A percentile compares a stretch with the other conserved stretches of the same genome.
phyloP scores from a whole-genome alignment of 2,797 vertebrate genomes.

The Anguilla marmorata region DNA sequence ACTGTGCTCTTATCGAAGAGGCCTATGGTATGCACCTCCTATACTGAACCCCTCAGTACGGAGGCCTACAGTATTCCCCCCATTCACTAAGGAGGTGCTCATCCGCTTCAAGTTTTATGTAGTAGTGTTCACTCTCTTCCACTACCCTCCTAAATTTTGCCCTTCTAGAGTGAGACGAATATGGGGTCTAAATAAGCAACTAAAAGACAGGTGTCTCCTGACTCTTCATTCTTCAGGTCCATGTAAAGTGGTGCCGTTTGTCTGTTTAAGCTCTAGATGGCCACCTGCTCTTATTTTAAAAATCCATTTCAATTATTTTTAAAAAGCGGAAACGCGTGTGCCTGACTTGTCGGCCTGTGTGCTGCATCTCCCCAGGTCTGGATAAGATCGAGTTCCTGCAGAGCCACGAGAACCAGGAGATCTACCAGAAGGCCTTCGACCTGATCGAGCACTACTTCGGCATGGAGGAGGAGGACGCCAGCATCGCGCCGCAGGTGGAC shows the following conservation, averaged over 20 bases:
- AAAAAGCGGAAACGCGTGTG: neutral
- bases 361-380: constrained; percentile 65
- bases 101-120: neutral
- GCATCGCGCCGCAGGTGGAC: constrained; percentile 85
- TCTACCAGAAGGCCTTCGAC: constrained; percentile 87
- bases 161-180: neutral
- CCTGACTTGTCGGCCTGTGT: neutral
- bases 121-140: neutral
- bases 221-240: neutral
- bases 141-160: neutral
- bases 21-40: constrained; percentile 79
- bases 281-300: neutral
- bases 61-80: neutral
- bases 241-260: neutral
- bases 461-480: constrained; percentile 84
- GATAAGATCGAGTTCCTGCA: constrained; percentile 89
- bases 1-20: constrained; percentile 88
- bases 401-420: constrained; percentile 87
- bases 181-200: neutral
- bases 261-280: neutral
- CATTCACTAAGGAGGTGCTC: neutral
- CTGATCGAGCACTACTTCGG: constrained; percentile 86
- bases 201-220: neutral
- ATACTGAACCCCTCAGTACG: neutral
- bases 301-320: neutral